Percentiles rank a stretch among this genome's conserved stretches.
These are phyloP conservation scores for Rotaria socialis DNA, from an alignment of 2,888 invertebrate species.

Conservation along the genomic window DNA sequence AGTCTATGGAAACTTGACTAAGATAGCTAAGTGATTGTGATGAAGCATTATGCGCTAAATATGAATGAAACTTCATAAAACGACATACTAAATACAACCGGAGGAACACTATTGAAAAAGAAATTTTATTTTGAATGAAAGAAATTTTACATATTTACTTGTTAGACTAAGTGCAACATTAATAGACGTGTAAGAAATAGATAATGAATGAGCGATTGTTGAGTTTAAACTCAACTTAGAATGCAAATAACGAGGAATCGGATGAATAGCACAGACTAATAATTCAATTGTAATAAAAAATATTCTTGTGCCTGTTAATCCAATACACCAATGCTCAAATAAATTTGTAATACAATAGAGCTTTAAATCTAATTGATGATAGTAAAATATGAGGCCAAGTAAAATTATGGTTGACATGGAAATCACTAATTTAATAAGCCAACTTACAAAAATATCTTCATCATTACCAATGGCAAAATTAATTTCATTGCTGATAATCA, in stretches of 20 bases:
- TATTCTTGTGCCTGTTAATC: constrained; percentile 51
- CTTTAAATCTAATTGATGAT: constrained; percentile 54
- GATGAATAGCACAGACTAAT: constrained; percentile 55
- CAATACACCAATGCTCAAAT: constrained; percentile 57
- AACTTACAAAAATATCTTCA: constrained; percentile 48
- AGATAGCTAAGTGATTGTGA: constrained; percentile 63
- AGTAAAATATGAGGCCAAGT: constrained; percentile 54
- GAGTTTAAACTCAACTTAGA: no score
- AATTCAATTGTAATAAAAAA: constrained; percentile 72
- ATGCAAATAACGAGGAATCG: constrained; percentile 50
- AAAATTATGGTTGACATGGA: constrained; percentile 54
- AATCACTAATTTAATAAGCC: constrained; percentile 53
- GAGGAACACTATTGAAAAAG: constrained; percentile 45
- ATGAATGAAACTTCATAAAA: constrained; percentile 56
- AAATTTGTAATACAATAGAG: constrained; percentile 57
- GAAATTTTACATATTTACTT: not conserved
- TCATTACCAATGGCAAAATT: constrained; percentile 50
- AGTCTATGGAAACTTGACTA: constrained; percentile 92
- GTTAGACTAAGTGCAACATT: constrained; percentile 47
- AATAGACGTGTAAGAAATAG: no score
- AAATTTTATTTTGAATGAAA: no score
- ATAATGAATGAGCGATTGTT: no score
- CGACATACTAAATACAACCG: constrained; percentile 47
- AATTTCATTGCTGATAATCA: constrained; percentile 56
- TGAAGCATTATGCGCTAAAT: constrained; percentile 57